Evolutionary conservation across 2,797 vertebrate species (phyloP), one percentile per base, ranked within the genome.

Genomic region (Malacoraja senta): DNA sequence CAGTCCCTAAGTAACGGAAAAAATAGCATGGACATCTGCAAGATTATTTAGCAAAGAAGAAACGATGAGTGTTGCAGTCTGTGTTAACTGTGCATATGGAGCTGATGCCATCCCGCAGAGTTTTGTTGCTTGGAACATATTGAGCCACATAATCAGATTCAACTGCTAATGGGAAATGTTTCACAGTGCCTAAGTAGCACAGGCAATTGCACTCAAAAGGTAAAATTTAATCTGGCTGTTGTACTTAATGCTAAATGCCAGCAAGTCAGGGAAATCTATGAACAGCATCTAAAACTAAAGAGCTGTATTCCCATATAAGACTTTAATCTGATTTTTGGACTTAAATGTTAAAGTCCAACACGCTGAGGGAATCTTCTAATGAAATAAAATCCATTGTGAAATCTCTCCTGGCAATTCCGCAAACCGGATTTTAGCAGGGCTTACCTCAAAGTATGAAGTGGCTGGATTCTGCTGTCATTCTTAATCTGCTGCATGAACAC

Each of bases 141-240:
- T 94, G 95, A 94, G 91, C 94, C 94, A 38, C 26, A 80, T 94
- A 95, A 96, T 96, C 94, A 94, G 93, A 93, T 93, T 93, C 94
- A 94, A 95, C 94, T 95, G 94, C 94, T 95, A 95, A 95, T 95
- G 93, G 94, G 93, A 94, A 93, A 77, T 94, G 95, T 93, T 93
- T 93, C 72, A 93, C 93, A 94, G 80, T 95, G 93, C 94, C 93
- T 95, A 95, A 95, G 93, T 91, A 94, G 93, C 17, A 94, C 94
- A 95, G 94, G 79, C 93, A 93, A 93, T 94, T 95, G 94, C 94
- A 94, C 94, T 95, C 93, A 94, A 94, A 94, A 93, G 95, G 95
- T 95, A 95, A 95, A 95, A 95, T 93, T 93, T 90, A 78, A 93
- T 93, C 91, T 93, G 80, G 91, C 77, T 32, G 77, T 78, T 71